phyloP scores from a whole-genome alignment of 2,797 vertebrate genomes.

The Cetoscarus ocellatus region DNA sequence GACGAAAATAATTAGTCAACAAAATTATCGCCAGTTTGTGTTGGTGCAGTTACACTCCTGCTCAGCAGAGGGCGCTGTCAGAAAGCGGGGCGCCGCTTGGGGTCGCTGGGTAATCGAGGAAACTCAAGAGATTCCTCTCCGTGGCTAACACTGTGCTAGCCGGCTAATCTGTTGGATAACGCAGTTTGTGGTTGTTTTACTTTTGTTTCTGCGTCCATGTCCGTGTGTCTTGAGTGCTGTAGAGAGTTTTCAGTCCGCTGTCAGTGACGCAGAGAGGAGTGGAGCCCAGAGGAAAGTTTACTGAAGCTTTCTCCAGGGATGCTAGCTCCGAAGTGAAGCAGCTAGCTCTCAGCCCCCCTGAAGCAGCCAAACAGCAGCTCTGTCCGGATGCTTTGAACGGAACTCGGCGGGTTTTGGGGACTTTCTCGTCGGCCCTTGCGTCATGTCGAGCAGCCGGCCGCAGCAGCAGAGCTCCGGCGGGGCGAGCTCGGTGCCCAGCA shows the following conservation, averaged over 20 bases:
- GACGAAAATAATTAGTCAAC: too few relatives aligned
- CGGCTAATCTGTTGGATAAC: slow-evolving; percentile 71
- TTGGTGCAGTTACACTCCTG: slow-evolving; percentile 40
- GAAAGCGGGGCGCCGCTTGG: neutral
- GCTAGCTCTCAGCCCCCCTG: slow-evolving; percentile 60
- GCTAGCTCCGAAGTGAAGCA: slow-evolving; percentile 63
- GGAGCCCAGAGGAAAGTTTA: slow-evolving; percentile 28
- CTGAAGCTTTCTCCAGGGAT: slow-evolving; percentile 60
- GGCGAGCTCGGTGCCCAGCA: slow-evolving; percentile 80
- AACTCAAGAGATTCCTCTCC: slow-evolving; percentile 55
- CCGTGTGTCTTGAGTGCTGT: slow-evolving; percentile 1
- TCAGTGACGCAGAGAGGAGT: slow-evolving; percentile 7
- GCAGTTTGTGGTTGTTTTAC: slow-evolving; percentile 48
- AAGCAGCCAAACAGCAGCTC: slow-evolving; percentile 54
- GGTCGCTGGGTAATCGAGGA: slow-evolving; percentile 65
- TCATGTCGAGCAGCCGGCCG: slow-evolving; percentile 82
- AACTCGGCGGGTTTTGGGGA: slow-evolving; percentile 60
- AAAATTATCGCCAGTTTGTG: too few relatives aligned
- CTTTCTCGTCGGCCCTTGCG: slow-evolving; percentile 67
- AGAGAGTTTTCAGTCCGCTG: neutral
- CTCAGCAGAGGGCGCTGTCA: slow-evolving; percentile 53
- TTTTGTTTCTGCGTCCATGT: slow-evolving; percentile 8
- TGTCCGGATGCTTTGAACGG: slow-evolving; percentile 82
- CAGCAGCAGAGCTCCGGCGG: slow-evolving; percentile 72
- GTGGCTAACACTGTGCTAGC: slow-evolving; percentile 67